Base-by-base conservation (phyloP, 2,797 vertebrate species). In the Chelonia mydas region DNA sequence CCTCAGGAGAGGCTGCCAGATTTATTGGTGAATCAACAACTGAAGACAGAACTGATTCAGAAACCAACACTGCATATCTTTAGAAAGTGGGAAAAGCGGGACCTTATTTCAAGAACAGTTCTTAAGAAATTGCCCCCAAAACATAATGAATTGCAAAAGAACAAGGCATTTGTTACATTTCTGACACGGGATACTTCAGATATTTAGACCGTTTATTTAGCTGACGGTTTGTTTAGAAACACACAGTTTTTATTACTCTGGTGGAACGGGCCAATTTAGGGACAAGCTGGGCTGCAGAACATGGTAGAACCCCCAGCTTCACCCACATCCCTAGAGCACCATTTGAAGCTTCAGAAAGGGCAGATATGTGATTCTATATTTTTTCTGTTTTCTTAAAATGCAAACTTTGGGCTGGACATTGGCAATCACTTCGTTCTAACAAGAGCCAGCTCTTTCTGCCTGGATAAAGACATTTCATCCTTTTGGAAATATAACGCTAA, bases 341-440 rank as follows among this genome's bases (percentile, higher is more conserved):
- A 76, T 45, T 6, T 84, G 92, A 90, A 90, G 79, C 41, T 94
- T 94, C 93, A 76, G 72, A 91, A 92, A 81, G 87, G 37, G 9
- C n/a, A 33, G 88, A 47, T 15, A 77, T 72, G 19, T 13, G 47
- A 61, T 90, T 89, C 57, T 91, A 19, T 77, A 89, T 83, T 77
- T 77, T 93, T 90, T 25, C 16, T 61, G 88, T 84, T 72, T 82
- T 81, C 49, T 92, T 89, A 84, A 94, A 94, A 96, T 76, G 90
- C 87, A 95, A 81, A 79, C 11, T n/a, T 50, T 78, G 31, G 61
- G 84, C 76, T 61, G 82, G 61, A 95, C 91, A 84, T 92, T 90
- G 88, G 11, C 89, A 37, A 88, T 89, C 45, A 72, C 9, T 55
- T 86, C 3, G 77, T 80, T 92, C 54, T 47, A 87, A 33, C 92